phyloP scores from a whole-genome alignment of 2,797 vertebrate genomes.

The Poecilia velifera region DNA sequence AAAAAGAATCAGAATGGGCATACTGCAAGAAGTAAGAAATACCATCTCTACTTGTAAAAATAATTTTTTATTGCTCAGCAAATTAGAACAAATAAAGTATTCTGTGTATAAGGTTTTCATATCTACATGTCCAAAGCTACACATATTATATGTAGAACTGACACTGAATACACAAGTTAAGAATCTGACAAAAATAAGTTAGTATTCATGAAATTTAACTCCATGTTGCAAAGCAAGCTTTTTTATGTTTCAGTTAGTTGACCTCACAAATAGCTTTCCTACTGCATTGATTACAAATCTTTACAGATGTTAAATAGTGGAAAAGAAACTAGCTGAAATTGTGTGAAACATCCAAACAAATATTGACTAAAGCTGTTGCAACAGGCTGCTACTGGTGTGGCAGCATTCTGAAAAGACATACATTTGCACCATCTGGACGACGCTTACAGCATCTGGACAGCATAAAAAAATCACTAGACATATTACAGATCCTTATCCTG shows the following conservation, averaged over 20 bases:
- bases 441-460: not conserved
- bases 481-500: constrained; percentile 1
- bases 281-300: not conserved
- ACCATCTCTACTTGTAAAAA: not conserved
- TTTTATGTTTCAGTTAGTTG: not conserved
- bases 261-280: not conserved
- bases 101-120: not conserved
- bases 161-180: not conserved
- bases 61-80: not conserved
- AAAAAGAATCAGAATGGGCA: constrained; percentile 75
- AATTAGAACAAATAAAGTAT: not conserved
- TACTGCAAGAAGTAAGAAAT: constrained; percentile 60
- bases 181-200: not conserved
- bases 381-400: not conserved
- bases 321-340: not conserved
- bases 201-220: not conserved
- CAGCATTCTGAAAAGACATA: not conserved
- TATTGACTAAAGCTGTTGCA: not conserved
- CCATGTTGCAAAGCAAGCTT: not conserved
- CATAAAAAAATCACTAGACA: not conserved
- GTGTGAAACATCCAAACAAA: not conserved
- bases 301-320: not conserved
- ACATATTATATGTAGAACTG: not conserved
- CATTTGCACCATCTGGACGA: not conserved
- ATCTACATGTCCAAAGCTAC: not conserved